A percentile compares a stretch with the other conserved stretches of the same genome.
phyloP scores from a whole-genome alignment of 2,113 vertebrate genomes.

The Seriola dumerili region DNA sequence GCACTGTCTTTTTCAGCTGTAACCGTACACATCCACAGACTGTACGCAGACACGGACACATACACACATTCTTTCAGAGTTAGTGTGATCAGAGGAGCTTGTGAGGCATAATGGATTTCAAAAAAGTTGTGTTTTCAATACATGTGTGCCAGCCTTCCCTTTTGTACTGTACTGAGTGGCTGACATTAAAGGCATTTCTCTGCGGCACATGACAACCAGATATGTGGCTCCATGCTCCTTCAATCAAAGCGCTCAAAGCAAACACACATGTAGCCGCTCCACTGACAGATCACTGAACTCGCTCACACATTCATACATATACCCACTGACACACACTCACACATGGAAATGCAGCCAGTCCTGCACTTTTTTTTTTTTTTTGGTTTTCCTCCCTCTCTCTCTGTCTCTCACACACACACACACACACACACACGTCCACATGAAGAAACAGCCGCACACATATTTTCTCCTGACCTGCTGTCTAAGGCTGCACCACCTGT shows the following conservation, averaged over 20 bases:
- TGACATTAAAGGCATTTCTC: constrained; percentile 76
- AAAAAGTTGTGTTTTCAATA: constrained; percentile 67
- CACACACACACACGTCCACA: constrained; percentile 1
- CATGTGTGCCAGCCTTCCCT: constrained; percentile 56
- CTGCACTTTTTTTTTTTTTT: background rate
- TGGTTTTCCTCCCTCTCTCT: constrained; percentile 5
- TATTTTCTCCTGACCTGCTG: constrained; percentile 36
- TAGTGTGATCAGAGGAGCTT: constrained; percentile 59
- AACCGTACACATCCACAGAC: background rate
- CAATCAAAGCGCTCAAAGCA: constrained; percentile 71
- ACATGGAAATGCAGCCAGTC: constrained; percentile 52
- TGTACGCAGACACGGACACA: constrained; percentile 5
- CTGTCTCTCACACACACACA: constrained; percentile 11
- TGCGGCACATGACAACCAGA: constrained; percentile 72
- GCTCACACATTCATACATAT: constrained; percentile 58
- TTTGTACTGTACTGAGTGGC: constrained; percentile 56
- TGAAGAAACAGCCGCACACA: constrained; percentile 33
- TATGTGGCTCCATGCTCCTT: constrained; percentile 67
- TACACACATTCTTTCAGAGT: constrained; percentile 49
- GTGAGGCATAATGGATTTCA: constrained; percentile 53
- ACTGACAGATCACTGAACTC: constrained; percentile 65
- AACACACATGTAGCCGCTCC: constrained; percentile 69
- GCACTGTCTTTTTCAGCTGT: constrained; percentile 21
- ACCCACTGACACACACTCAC: constrained; percentile 55
- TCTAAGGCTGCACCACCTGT: constrained; percentile 63